Percentiles rank a stretch among this genome's conserved stretches.
Conservation (phyloP, 2,113 vertebrate species). For the Siniperca knerii region DNA sequence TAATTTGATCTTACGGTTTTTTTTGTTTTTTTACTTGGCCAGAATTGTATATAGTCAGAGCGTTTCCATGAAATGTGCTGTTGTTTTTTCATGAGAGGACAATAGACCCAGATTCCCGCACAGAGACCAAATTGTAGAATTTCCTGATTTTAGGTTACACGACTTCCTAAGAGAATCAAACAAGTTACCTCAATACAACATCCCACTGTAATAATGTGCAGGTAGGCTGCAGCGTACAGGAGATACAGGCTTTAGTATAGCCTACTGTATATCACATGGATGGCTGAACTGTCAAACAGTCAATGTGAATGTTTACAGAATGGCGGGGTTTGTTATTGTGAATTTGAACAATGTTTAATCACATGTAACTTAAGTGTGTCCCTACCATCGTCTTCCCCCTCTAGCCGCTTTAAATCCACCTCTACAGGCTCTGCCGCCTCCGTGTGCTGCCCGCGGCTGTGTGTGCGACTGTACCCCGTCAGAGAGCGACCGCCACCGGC, state of each 20-base stretch:
- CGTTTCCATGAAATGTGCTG: not conserved
- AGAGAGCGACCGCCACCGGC: not conserved
- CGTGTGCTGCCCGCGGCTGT: conserved; percentile 50
- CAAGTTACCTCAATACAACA: not conserved
- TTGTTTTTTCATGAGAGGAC: not conserved
- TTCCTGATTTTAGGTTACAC: not conserved
- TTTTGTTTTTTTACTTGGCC: not conserved
- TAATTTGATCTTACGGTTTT: too few species aligned
- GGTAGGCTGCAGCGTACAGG: not conserved
- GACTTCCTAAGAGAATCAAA: not conserved
- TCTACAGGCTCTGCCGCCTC: conserved; percentile 44
- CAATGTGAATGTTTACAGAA: not conserved
- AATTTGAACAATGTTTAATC: not conserved
- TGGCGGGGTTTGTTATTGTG: not conserved
- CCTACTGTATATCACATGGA: not conserved
- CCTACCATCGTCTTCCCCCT: conserved; percentile 78
- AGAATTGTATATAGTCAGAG: not conserved
- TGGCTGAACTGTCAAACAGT: not conserved
- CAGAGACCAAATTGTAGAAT: not conserved
- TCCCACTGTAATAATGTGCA: not conserved
- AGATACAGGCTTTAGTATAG: not conserved
- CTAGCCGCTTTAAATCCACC: conserved; percentile 77
- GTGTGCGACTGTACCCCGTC: not conserved
- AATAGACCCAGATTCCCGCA: not conserved
- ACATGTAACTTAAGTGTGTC: not conserved